phyloP scores from a whole-genome alignment of 2,888 invertebrate genomes.

The Endomychus coccineus region DNA sequence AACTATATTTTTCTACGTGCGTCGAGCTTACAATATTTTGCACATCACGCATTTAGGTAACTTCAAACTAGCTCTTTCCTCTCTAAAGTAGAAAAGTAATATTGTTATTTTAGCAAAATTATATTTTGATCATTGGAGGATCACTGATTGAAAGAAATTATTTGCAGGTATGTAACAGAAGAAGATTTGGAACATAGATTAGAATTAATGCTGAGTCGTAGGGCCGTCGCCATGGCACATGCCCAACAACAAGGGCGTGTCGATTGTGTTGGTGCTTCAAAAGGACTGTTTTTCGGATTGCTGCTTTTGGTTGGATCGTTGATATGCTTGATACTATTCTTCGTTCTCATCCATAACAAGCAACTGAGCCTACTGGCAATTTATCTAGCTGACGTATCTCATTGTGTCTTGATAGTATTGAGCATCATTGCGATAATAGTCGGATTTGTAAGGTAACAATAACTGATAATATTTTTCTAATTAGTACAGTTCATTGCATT shows the following conservation, averaged over 20 bases:
- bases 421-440: constrained; percentile 85
- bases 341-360: constrained; percentile 83
- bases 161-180: constrained; percentile 56
- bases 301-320: constrained; percentile 82
- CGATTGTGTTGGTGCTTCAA: constrained; percentile 92
- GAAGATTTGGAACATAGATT: constrained; percentile 83
- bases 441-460: constrained; percentile 86
- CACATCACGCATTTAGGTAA: too few species aligned
- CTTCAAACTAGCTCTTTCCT: too few species aligned
- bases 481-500: too few species aligned
- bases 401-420: constrained; percentile 79
- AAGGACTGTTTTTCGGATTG: constrained; percentile 86
- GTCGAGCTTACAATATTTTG: too few species aligned
- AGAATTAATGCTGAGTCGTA: constrained; percentile 79
- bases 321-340: constrained; percentile 91
- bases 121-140: not conserved
- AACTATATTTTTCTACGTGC: too few species aligned
- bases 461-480: too few species aligned
- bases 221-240: constrained; percentile 79
- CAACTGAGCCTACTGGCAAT: constrained; percentile 78
- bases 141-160: not conserved
- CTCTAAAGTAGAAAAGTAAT: not conserved
- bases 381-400: constrained; percentile 85
- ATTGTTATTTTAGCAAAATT: not conserved
- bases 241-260: constrained; percentile 76